Evolutionary conservation across 2,113 vertebrate species (phyloP), one percentile per base, ranked within the genome.

Genomic region (Phalacrocorax pelagicus): DNA sequence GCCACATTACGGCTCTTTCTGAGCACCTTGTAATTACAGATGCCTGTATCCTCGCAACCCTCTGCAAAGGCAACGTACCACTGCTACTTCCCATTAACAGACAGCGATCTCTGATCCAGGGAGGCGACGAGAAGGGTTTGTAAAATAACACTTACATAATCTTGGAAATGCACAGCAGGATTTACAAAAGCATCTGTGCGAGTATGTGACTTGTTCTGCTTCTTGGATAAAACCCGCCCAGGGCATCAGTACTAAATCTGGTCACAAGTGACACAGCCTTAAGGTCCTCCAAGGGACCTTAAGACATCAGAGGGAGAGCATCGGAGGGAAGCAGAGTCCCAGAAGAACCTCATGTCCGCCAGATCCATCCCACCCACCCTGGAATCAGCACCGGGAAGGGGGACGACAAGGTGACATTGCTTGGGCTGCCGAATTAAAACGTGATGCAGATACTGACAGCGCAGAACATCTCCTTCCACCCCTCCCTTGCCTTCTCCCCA

Each of bases 11-110:
- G 3, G 67, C 79, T 44, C 91, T 57, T 87, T 29, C 46, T 6
- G 59, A 95, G 87, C 92, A 32, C 72, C 81, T 81, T 54, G 30
- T 74, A 78, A 94, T 83, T 74, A 62, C 87, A 88, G 69, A 13
- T 4, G 69, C 73, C 62, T 24, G 74, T 12, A 74, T 22, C 93
- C 91, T 36, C 34, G 5, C 80, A 81, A 46, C 69, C 69, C 70
- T 71, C 81, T 1, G 44, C 38, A 38, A 47, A 36, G 66, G 61
- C 77, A 44, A 27, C 3, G 78, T 36, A 75, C 57, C 40, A 3
- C 77, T 32, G 7, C 2, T 12, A 63, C 78, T 67, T 51, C 78
- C 63, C 61, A 38, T 69, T 57, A 91, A n/a, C 52, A 58, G 80
- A 2, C 79, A 2, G 49, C 0, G 40, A 79, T 83, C 70, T 59